Evolutionary conservation across 2,797 vertebrate species (phyloP).

Genomic region (Enteromius paludinosus): DNA sequence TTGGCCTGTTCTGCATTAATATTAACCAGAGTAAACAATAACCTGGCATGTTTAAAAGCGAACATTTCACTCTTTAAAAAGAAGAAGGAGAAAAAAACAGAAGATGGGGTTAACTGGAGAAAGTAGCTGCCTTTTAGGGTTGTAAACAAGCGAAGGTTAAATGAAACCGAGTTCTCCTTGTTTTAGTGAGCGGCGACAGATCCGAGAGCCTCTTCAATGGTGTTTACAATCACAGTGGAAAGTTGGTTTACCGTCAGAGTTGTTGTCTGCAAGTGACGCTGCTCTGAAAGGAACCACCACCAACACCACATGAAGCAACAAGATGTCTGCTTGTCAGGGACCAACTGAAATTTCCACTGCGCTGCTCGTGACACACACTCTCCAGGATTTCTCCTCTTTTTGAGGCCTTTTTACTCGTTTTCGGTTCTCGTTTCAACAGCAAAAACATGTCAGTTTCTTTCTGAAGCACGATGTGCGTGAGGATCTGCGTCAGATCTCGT

Average conservation of each 20-base stretch:
- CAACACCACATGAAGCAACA: slow-evolving; percentile 52
- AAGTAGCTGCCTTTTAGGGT: background rate
- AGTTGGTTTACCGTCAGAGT: slow-evolving; percentile 64
- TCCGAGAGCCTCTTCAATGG: slow-evolving; percentile 35
- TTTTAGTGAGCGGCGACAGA: slow-evolving; percentile 41
- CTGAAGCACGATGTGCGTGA: slow-evolving; percentile 1
- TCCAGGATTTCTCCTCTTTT: slow-evolving; percentile 52
- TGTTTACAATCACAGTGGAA: slow-evolving; percentile 64
- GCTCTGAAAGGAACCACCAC: slow-evolving; percentile 54
- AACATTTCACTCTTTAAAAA: slow-evolving; percentile 38
- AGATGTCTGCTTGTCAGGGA: slow-evolving; percentile 44
- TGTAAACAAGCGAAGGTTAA: background rate
- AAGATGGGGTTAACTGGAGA: background rate
- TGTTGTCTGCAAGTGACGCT: slow-evolving; percentile 61
- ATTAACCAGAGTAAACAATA: slow-evolving; percentile 20
- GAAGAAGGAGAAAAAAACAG: slow-evolving; percentile 19
- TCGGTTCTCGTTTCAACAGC: slow-evolving; percentile 44
- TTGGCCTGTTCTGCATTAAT: slow-evolving; percentile 12
- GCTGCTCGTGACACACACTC: slow-evolving; percentile 53
- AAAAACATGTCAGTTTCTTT: slow-evolving; percentile 31
- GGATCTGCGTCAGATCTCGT: background rate
- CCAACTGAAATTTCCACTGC: slow-evolving; percentile 65
- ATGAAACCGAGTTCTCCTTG: background rate
- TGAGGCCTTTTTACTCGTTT: slow-evolving; percentile 6
- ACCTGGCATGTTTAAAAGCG: slow-evolving; percentile 33